These are phyloP conservation scores for Pygocentrus nattereri DNA, from an alignment of 2,797 vertebrate species.

Conservation along the genomic window DNA sequence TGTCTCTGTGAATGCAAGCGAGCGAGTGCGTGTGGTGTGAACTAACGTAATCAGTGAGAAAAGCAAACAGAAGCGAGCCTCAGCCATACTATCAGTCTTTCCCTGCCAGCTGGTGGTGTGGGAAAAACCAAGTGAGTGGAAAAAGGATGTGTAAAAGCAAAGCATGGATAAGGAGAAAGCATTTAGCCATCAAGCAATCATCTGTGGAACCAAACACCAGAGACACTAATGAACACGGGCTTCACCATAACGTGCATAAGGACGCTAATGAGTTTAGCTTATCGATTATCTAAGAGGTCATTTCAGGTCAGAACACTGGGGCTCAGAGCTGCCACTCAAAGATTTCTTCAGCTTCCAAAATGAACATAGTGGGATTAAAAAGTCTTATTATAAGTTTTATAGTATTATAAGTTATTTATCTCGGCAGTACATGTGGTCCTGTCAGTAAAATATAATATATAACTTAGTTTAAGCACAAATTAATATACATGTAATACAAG, in stretches of 20 bases:
- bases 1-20: background rate
- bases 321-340: background rate
- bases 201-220: slow-evolving; percentile 9
- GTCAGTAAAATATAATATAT: too few species aligned
- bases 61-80: slow-evolving; percentile 27
- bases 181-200: slow-evolving; percentile 15
- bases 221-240: background rate
- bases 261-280: background rate
- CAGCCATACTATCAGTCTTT: slow-evolving; percentile 27
- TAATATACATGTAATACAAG: too few species aligned
- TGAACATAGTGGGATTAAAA: too few species aligned
- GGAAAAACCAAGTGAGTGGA: slow-evolving; percentile 42
- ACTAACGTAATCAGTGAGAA: slow-evolving; percentile 27
- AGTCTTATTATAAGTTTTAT: too few species aligned
- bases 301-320: background rate
- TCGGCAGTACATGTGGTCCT: too few species aligned
- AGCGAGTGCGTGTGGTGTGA: slow-evolving; percentile 1
- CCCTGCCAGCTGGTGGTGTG: slow-evolving; percentile 47
- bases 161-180: slow-evolving; percentile 23
- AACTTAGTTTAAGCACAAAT: too few species aligned
- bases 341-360: background rate
- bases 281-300: slow-evolving; percentile 7
- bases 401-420: too few species aligned
- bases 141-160: slow-evolving; percentile 35
- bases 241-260: background rate